phyloP scores from a whole-genome alignment of 2,113 vertebrate genomes.

The Sakesphorus luctuosus region DNA sequence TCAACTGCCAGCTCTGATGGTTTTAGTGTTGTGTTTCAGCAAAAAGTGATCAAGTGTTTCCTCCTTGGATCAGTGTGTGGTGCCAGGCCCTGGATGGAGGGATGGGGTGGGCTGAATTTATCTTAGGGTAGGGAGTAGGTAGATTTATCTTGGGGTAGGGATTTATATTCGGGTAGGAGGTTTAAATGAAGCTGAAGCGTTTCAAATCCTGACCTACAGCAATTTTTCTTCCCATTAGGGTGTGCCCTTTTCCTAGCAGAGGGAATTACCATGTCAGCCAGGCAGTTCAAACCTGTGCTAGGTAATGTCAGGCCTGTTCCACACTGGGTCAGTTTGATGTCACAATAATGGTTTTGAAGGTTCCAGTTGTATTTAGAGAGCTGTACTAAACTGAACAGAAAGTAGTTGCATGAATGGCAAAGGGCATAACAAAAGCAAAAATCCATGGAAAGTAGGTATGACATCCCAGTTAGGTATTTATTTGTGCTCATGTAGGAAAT shows the following conservation, averaged over 20 bases:
- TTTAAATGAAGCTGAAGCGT: not conserved
- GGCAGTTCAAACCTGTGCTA: not conserved
- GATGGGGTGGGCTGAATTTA: not conserved
- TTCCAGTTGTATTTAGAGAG: not conserved
- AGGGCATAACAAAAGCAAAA: not conserved
- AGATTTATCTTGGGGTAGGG: not conserved
- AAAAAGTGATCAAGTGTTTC: not conserved
- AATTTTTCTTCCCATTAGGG: not conserved
- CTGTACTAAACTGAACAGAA: not conserved
- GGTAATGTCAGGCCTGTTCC: not conserved
- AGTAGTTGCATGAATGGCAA: not conserved
- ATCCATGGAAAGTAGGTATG: no score
- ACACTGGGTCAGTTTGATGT: accelerated
- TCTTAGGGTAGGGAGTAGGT: not conserved
- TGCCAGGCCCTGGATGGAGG: not conserved
- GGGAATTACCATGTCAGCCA: not conserved
- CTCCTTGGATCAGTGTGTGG: not conserved
- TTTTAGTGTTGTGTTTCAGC: not conserved
- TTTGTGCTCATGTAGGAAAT: no score
- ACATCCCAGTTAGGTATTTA: no score
- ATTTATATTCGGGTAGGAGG: not conserved
- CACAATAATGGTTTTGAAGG: not conserved
- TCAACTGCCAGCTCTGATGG: not conserved
- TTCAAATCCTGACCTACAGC: not conserved
- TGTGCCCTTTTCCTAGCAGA: not conserved